Evolutionary conservation across 2,113 vertebrate species (phyloP).

Genomic region (Heterochromis multidens): DNA sequence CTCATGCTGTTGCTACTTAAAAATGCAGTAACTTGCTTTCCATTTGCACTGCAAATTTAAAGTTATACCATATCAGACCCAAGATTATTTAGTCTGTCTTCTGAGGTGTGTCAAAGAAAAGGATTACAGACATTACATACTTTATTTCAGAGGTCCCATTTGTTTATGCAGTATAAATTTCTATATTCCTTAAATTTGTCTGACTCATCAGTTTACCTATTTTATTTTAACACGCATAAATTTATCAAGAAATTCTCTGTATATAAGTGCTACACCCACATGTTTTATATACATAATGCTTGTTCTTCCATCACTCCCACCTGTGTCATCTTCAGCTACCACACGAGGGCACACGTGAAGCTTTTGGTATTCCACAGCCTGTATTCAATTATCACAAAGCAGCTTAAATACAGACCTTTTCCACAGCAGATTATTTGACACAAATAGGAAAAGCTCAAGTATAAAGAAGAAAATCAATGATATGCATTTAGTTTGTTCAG

Average conservation of each 20-base stretch:
- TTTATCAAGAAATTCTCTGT: not conserved
- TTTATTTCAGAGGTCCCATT: not conserved
- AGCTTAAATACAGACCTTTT: not conserved
- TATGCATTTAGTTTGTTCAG: not conserved
- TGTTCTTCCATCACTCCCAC: not conserved
- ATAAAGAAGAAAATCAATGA: not conserved
- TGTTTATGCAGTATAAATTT: not conserved
- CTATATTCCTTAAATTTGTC: not conserved
- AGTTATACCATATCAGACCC: not conserved
- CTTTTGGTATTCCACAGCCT: not conserved
- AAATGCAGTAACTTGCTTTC: not conserved
- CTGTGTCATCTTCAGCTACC: not conserved
- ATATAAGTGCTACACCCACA: not conserved
- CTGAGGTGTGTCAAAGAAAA: not conserved
- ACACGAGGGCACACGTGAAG: slow-evolving; percentile 34
- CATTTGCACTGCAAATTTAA: not conserved
- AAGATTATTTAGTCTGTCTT: not conserved
- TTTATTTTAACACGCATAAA: not conserved
- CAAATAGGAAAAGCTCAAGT: not conserved
- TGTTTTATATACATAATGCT: not conserved
- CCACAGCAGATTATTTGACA: too few relatives aligned
- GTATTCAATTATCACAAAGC: not conserved
- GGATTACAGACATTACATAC: not conserved
- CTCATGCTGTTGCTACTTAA: not conserved
- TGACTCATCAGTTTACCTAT: not conserved